Conservation (phyloP, 2,797 vertebrate species). For the Chelmon rostratus region DNA sequence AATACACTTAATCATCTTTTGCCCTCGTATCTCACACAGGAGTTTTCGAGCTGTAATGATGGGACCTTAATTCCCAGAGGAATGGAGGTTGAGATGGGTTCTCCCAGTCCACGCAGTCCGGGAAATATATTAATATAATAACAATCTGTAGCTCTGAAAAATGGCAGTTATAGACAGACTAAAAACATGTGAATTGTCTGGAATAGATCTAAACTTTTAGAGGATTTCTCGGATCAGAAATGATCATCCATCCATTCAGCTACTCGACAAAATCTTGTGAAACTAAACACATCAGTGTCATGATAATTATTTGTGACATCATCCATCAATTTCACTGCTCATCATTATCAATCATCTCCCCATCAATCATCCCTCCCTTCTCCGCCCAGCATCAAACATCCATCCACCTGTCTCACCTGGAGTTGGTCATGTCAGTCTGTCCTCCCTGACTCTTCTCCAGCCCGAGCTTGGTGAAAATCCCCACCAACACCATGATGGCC, state of each 20-base stretch:
- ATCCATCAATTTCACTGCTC: not conserved
- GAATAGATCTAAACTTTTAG: not conserved
- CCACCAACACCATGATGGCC: slow-evolving; percentile 95
- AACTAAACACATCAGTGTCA: not conserved
- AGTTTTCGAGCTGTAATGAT: not conserved
- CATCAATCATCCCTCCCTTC: not conserved
- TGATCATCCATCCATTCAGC: not conserved
- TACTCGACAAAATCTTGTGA: not conserved
- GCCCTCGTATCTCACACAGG: no score
- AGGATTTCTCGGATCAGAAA: not conserved
- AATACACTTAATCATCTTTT: not conserved
- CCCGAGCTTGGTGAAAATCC: slow-evolving; percentile 95
- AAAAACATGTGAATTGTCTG: not conserved
- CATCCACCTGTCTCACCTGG: slow-evolving; percentile 86
- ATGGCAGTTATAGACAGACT: no score
- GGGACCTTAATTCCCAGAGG: not conserved
- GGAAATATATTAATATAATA: no score
- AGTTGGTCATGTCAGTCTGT: slow-evolving; percentile 93
- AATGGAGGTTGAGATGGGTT: not conserved
- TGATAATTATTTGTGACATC: not conserved
- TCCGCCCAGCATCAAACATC: not conserved
- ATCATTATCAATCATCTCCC: not conserved
- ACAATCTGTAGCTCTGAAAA: not conserved
- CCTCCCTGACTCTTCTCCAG: slow-evolving; percentile 93
- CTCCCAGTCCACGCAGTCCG: not conserved